Base-by-base conservation (phyloP, 1,140 invertebrate genomes). In the Tyrophagus putrescentiae region DNA sequence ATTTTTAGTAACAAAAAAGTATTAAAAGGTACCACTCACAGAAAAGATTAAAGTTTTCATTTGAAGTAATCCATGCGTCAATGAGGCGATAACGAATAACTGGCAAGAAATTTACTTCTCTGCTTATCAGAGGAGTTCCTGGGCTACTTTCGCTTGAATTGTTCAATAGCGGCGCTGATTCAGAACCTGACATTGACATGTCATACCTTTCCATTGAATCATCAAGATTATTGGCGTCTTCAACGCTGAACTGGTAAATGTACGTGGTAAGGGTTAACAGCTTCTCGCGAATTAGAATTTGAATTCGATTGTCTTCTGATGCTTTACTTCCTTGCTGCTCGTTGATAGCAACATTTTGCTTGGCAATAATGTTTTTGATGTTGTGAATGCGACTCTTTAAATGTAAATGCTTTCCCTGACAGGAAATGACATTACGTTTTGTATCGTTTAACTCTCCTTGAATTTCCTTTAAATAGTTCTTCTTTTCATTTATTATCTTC, bases 11-110 rank as follows among this genome's bases (percentile, higher is more conserved):
- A 13, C n/a, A n/a, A n/a, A n/a, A n/a, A n/a, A n/a, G n/a, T n/a
- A 60, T 6, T 16, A 4, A 53, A 36, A 16, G 13, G 7, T 5
- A 6, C 28, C 6, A 53, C 36, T 60, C 9, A 45, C 21, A 1
- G 33, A 25, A 9, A 3, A 58, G 33, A 32, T 3, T 32, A 31
- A 16, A 60, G 23, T 42, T 36, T 11, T 39, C 57, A 58, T 50
- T 28, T 18, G 13, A 27, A 42, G 39, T 5, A 7, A 62, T 59
- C 61, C 61, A 62, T 33, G 61, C 23, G 21, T 62, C 61, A 23
- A 62, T 45, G 16, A 62, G 58, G 28, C 31, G 21, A 41, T 62
- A 61, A 5, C 48, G 44, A 9, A 21, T 57, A 33, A 23, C 29
- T 29, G 7, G 28, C 9, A 6, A 34, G 39, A 34, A 9, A 21